Evolutionary conservation across 2,113 vertebrate genomes (phyloP).

Genomic region (Anarrhichthys ocellatus): DNA sequence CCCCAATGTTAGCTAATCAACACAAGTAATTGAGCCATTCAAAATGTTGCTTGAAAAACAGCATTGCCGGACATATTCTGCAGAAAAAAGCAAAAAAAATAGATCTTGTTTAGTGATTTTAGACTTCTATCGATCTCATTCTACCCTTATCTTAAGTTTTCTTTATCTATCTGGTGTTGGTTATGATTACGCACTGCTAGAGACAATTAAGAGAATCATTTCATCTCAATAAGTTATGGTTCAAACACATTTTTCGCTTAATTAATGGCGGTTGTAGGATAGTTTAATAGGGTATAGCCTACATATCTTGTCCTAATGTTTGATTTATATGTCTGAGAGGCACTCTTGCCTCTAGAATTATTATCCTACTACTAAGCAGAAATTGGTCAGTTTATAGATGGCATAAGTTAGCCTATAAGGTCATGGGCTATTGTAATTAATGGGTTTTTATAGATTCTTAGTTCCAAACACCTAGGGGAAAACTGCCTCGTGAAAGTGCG

Average conservation of each 20-base stretch:
- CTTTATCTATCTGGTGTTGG: too few species aligned
- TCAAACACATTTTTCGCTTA: not conserved
- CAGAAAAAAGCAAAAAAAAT: not conserved
- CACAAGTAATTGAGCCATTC: not conserved
- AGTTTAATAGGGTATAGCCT: not conserved
- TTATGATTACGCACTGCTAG: not conserved
- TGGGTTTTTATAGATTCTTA: constrained; percentile 41
- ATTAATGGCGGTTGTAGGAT: not conserved
- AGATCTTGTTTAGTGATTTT: not conserved
- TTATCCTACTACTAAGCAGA: constrained; percentile 43
- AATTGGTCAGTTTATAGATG: constrained; percentile 46
- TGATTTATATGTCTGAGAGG: constrained; percentile 5
- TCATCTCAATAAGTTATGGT: not conserved
- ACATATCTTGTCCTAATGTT: not conserved
- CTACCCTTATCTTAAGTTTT: not conserved
- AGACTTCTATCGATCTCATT: not conserved
- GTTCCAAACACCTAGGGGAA: constrained; percentile 28
- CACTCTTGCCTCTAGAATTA: not conserved
- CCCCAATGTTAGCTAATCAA: too few species aligned
- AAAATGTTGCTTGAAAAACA: not conserved
- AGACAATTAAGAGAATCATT: not conserved
- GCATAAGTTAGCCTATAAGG: constrained; percentile 32
- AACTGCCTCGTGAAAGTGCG: constrained; percentile 53
- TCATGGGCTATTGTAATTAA: constrained; percentile 49
- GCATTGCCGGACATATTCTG: not conserved